Percentiles rank a stretch among this genome's conserved stretches.
Evolutionary conservation across 2,888 invertebrate genomes (phyloP).

Genomic region (Hylaea fasciaria): DNA sequence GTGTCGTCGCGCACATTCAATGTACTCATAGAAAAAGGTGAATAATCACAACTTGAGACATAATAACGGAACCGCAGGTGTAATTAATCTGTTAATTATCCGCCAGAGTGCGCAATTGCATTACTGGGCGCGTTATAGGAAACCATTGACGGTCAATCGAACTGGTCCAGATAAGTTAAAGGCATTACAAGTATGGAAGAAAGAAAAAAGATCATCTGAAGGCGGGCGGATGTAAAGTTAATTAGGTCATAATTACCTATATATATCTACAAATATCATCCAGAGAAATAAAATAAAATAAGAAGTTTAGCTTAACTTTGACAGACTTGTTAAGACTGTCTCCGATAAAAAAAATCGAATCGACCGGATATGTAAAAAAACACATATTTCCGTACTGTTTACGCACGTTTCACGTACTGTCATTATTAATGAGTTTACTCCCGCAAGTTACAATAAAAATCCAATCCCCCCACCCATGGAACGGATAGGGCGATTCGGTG

Average conservation of each 20-base stretch:
- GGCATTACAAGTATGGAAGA: too few species aligned
- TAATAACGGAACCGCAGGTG: conserved; percentile 39
- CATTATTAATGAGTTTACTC: too few species aligned
- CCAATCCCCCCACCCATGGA: conserved; percentile 2
- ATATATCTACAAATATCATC: too few species aligned
- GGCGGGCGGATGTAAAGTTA: too few species aligned
- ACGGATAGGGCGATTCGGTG: conserved; percentile 38
- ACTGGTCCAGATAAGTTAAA: conserved; percentile 3
- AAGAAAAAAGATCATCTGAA: too few species aligned
- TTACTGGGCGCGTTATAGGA: conserved; percentile 12
- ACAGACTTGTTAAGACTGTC: too few species aligned
- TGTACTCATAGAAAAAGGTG: conserved; percentile 27
- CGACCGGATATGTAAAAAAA: too few species aligned
- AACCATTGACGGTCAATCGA: conserved; percentile 11
- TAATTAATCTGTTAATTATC: conserved; percentile 42
- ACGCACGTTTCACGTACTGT: background rate
- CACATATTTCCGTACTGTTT: too few species aligned
- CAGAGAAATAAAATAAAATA: too few species aligned
- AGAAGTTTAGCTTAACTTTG: too few species aligned
- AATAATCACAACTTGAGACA: conserved; percentile 30
- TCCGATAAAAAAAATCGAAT: too few species aligned
- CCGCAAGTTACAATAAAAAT: background rate
- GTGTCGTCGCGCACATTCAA: conserved; percentile 14
- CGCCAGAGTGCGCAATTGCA: conserved; percentile 19
- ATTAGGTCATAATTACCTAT: too few species aligned